phyloP scores from a whole-genome alignment of 2,888 invertebrate genomes.

The Pachliopta kotzebuea region DNA sequence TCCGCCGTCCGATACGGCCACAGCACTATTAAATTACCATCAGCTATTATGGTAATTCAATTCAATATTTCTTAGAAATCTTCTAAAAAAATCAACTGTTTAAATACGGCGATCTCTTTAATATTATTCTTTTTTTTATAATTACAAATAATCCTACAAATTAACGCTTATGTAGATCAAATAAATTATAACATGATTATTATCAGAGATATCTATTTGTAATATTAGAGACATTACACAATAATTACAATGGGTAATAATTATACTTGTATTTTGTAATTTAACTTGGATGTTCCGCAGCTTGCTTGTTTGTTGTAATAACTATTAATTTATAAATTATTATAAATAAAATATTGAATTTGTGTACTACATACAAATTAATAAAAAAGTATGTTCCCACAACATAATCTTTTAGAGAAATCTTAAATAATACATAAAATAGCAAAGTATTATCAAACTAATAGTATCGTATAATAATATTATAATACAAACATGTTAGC shows the following conservation, averaged over 20 bases:
- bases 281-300: no score
- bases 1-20: constrained; percentile 4
- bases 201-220: no score
- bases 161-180: neutral
- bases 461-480: constrained; percentile 42
- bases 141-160: neutral
- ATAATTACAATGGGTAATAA: no score
- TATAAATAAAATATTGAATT: no score
- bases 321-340: no score
- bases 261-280: no score
- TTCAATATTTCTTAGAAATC: constrained; percentile 10
- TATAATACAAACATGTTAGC: constrained; percentile 49
- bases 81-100: neutral
- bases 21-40: constrained; percentile 12
- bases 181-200: no score
- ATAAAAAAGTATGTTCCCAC: no score
- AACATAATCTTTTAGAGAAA: neutral
- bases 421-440: neutral
- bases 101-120: neutral
- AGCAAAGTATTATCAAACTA: constrained; percentile 12
- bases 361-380: no score
- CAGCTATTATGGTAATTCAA: neutral
- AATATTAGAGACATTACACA: no score
- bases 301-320: no score
- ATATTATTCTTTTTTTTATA: neutral